A percentile compares a stretch with the other conserved stretches of the same genome.
Evolutionary conservation across 1,140 invertebrate species (phyloP).

Genomic region (Gonioctena quinquepunctata): DNA sequence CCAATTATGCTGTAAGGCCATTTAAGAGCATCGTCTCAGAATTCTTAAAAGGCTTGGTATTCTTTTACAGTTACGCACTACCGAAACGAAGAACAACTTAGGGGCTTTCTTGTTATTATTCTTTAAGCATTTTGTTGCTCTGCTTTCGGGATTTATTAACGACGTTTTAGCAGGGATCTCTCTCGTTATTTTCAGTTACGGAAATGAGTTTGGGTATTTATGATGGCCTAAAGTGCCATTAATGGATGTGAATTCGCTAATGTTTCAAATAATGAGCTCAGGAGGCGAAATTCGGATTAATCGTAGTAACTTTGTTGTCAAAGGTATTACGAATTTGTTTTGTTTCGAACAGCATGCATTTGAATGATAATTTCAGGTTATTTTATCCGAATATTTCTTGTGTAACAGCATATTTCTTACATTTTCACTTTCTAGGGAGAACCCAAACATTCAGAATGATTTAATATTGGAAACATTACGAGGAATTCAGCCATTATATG

Average conservation of each 20-base stretch:
- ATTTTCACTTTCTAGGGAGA: too few relatives aligned
- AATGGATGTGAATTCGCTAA: neutral
- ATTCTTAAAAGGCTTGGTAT: neutral
- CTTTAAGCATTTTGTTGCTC: neutral
- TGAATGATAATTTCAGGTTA: too few relatives aligned
- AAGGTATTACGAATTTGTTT: too few relatives aligned
- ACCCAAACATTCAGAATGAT: too few relatives aligned
- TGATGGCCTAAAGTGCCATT: neutral
- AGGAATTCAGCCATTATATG: too few relatives aligned
- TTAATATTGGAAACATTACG: too few relatives aligned
- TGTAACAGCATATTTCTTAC: too few relatives aligned
- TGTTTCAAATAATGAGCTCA: neutral
- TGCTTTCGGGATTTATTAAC: neutral
- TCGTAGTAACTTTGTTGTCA: too few relatives aligned
- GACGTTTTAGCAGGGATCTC: neutral
- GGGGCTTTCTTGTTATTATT: neutral
- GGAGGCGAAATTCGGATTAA: neutral
- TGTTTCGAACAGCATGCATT: too few relatives aligned
- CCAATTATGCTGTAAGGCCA: neutral
- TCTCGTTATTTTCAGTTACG: neutral
- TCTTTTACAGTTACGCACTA: neutral
- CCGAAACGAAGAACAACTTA: neutral
- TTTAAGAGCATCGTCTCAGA: neutral
- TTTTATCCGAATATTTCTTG: too few relatives aligned
- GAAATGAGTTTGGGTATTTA: neutral